Conservation (phyloP, 2,797 vertebrate genomes). For the Macroramphosus scolopax region DNA sequence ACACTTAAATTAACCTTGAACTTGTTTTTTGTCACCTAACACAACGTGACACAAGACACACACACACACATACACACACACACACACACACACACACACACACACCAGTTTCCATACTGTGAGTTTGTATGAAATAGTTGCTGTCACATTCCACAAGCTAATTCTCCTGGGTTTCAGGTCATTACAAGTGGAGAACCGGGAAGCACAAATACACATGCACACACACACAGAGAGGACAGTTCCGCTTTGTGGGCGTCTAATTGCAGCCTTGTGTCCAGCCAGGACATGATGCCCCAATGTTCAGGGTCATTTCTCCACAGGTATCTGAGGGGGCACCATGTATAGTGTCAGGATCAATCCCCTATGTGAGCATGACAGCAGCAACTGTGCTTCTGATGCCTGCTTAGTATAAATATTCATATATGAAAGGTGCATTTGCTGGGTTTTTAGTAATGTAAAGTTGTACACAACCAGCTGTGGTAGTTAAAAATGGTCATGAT, state of each 20-base stretch:
- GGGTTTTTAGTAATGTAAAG: too few species aligned
- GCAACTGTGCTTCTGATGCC: too few species aligned
- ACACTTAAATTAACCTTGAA: too few species aligned
- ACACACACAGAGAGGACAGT: constrained; percentile 22
- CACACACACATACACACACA: constrained; percentile 7
- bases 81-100: constrained; percentile 16
- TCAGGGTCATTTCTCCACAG: constrained; percentile 48
- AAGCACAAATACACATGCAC: constrained; percentile 14
- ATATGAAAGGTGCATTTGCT: too few species aligned
- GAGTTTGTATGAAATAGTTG: constrained; percentile 51
- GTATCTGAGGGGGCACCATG: constrained; percentile 34
- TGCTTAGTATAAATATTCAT: background rate
- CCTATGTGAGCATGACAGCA: constrained; percentile 12
- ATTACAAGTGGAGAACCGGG: constrained; percentile 45
- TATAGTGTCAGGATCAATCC: constrained; percentile 39
- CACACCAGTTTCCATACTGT: constrained; percentile 7
- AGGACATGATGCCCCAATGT: constrained; percentile 20
- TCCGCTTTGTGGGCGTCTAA: constrained; percentile 47
- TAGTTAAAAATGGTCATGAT: too few species aligned
- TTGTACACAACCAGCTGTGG: too few species aligned
- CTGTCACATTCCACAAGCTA: constrained; percentile 69
- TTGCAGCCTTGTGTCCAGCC: constrained; percentile 45
- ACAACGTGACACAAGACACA: too few species aligned
- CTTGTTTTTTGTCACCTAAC: too few species aligned
- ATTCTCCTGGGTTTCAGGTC: constrained; percentile 47